Percentiles rank a stretch among this genome's conserved stretches.
Evolutionary conservation across 2,888 invertebrate species (phyloP).

Genomic region (Nematopogon swammerdamellus): DNA sequence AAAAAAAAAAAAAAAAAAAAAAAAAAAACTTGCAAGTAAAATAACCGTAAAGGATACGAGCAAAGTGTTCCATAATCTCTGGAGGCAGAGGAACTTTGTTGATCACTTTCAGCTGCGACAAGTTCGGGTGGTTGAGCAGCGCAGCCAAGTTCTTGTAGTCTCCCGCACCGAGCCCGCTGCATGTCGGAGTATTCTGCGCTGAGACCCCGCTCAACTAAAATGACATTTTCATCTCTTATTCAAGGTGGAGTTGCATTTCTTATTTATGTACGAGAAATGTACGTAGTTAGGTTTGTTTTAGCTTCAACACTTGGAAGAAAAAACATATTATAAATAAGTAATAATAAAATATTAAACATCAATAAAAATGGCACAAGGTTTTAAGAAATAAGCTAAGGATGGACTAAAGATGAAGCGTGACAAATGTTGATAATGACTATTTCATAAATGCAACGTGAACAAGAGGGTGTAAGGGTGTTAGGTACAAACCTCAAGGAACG

Average conservation of each 20-base stretch:
- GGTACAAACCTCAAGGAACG: conserved; percentile 61
- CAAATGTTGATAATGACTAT: no score
- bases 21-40: no score
- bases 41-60: conserved; percentile 91
- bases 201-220: conserved; percentile 61
- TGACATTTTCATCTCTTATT: background rate
- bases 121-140: conserved; percentile 63
- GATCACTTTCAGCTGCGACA: conserved; percentile 75
- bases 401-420: no score
- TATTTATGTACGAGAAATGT: background rate
- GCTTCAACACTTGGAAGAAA: no score
- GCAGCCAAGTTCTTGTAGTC: conserved; percentile 85
- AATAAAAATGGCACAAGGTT: background rate
- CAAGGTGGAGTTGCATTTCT: background rate
- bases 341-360: background rate
- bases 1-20: no score
- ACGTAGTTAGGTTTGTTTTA: no score
- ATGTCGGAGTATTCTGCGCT: conserved; percentile 70
- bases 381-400: no score
- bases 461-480: no score
- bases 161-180: conserved; percentile 85
- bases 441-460: no score
- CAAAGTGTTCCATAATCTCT: conserved; percentile 93
- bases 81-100: conserved; percentile 87
- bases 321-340: no score